phyloP scores from a whole-genome alignment of 2,888 invertebrate species.

The Melinopterus prodromus region DNA sequence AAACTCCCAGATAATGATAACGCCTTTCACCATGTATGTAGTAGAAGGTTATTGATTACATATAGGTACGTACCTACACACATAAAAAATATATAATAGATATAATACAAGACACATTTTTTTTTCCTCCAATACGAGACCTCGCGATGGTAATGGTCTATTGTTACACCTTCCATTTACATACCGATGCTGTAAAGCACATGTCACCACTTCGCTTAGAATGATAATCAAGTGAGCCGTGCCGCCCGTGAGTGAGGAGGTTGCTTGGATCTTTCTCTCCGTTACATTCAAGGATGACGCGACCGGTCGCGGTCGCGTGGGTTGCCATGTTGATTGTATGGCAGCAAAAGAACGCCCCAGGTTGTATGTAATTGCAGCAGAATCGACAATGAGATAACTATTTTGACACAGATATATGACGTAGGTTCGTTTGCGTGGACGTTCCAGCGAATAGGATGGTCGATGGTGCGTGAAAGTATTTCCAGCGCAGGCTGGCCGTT shows the following conservation, averaged over 20 bases:
- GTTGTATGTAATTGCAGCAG: background rate
- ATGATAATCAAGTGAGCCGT: background rate
- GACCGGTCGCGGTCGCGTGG: background rate
- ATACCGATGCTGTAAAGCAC: background rate
- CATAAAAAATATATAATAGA: background rate
- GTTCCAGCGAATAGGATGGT: background rate
- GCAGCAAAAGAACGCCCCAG: background rate
- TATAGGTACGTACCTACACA: too few relatives aligned
- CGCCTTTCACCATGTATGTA: too few relatives aligned
- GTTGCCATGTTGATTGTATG: background rate
- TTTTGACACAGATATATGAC: slow-evolving; percentile 4
- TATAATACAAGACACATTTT: background rate
- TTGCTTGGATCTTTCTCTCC: background rate
- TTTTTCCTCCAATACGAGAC: background rate
- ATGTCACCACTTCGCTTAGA: background rate
- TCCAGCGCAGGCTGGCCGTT: background rate
- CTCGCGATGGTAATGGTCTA: slow-evolving; percentile 4
- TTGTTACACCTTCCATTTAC: background rate
- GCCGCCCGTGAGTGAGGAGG: background rate
- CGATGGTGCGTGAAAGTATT: background rate
- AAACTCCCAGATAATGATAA: too few relatives aligned
- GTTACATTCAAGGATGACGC: background rate
- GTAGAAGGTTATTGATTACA: too few relatives aligned
- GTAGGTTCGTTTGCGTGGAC: slow-evolving; percentile 4
- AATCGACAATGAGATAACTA: slow-evolving; percentile 4